Percentiles rank a stretch among this genome's conserved stretches.
phyloP scores from a whole-genome alignment of 2,797 vertebrate species.

The Tapera naevia region DNA sequence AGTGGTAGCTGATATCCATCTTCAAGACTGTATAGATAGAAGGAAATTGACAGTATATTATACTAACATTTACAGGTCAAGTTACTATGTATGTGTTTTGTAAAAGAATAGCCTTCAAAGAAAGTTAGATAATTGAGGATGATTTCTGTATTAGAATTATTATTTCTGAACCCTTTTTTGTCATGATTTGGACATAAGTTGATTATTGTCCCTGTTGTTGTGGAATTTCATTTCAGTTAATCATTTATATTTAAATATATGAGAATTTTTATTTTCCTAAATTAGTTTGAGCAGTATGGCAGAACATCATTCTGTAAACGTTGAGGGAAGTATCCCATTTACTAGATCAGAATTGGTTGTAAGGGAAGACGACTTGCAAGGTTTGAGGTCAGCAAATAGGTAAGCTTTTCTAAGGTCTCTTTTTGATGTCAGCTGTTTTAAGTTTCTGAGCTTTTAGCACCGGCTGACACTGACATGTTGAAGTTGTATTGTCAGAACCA shows the following conservation, averaged over 20 bases:
- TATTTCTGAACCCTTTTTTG: background rate
- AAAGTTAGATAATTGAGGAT: background rate
- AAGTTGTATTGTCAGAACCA: background rate
- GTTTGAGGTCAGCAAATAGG: background rate
- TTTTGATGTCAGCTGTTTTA: background rate
- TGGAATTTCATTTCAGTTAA: background rate
- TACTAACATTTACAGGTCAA: background rate
- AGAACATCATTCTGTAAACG: background rate
- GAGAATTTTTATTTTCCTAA: background rate
- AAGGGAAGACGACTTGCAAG: background rate
- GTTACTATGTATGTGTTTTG: background rate
- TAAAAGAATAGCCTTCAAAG: background rate
- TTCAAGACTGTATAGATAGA: background rate
- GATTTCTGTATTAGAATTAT: background rate
- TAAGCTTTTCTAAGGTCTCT: background rate
- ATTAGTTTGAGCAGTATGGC: background rate
- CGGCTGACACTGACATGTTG: background rate
- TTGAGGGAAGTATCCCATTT: background rate
- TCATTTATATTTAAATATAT: background rate
- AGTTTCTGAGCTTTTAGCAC: background rate
- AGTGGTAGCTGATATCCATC: background rate
- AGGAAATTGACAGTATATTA: background rate
- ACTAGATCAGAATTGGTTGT: background rate
- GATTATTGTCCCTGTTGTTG: background rate
- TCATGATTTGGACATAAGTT: background rate